phyloP scores from a whole-genome alignment of 2,888 invertebrate genomes.

The Herminia tarsipennalis region DNA sequence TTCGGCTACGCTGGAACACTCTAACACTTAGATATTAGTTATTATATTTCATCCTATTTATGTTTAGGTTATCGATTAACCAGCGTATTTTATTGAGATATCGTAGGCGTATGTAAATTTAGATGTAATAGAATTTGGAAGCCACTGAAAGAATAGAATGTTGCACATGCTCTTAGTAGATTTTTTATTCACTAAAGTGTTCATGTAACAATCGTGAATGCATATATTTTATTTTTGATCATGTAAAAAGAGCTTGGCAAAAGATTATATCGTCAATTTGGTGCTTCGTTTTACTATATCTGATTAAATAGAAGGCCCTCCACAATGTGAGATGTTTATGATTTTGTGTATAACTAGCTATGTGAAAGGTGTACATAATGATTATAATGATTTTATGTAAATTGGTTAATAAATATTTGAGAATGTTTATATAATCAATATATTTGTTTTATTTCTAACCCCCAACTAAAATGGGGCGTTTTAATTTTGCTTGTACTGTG shows the following conservation, averaged over 20 bases:
- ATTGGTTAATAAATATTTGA: conserved; percentile 86
- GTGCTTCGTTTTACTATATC: conserved; percentile 81
- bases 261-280: conserved; percentile 77
- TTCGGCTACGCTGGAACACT: conserved; percentile 41
- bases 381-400: conserved; percentile 84
- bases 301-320: conserved; percentile 83
- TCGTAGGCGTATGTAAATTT: conserved; percentile 47
- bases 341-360: conserved; percentile 81
- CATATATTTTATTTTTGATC: conserved; percentile 59
- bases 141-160: conserved; percentile 39
- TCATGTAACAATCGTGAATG: conserved; percentile 43
- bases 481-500: too few species aligned
- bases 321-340: conserved; percentile 79
- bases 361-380: conserved; percentile 83
- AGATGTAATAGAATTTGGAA: conserved; percentile 46
- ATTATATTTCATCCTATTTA: conserved; percentile 67
- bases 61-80: conserved; percentile 68
- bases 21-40: conserved; percentile 63
- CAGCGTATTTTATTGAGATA: conserved; percentile 61
- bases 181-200: conserved; percentile 39
- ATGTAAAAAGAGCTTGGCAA: conserved; percentile 78
- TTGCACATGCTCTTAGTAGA: conserved; percentile 44
- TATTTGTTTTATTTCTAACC: conserved; percentile 50
- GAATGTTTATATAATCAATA: conserved; percentile 84
- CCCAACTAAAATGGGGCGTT: not conserved